Evolutionary conservation across 1,140 invertebrate species (phyloP).

Genomic region (Mylabris phalerata): DNA sequence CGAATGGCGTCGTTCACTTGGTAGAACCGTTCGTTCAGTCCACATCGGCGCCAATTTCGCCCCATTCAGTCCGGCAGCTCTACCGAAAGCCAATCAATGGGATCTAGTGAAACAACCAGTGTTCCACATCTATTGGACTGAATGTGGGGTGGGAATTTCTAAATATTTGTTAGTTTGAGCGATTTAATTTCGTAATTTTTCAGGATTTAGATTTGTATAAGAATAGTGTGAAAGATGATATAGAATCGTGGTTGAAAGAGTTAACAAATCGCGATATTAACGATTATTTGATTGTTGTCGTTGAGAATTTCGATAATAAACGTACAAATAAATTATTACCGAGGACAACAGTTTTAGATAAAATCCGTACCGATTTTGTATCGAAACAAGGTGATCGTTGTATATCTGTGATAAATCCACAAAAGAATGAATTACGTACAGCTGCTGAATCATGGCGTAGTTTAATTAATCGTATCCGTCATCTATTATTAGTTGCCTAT

Average conservation of each 20-base stretch:
- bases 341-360: conserved; percentile 88
- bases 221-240: conserved; percentile 74
- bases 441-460: conserved; percentile 79
- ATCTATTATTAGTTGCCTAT: conserved; percentile 80
- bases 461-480: conserved; percentile 72
- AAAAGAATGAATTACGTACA: conserved; percentile 79
- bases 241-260: conserved; percentile 78
- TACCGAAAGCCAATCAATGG: conserved; percentile 60
- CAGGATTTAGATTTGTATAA: conserved; percentile 92
- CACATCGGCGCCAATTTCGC: conserved; percentile 79
- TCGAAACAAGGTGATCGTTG: conserved; percentile 86
- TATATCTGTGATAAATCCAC: conserved; percentile 83
- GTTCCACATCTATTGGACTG: conserved; percentile 92
- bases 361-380: conserved; percentile 90
- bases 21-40: conserved; percentile 73
- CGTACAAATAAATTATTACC: conserved; percentile 88
- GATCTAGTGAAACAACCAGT: conserved; percentile 79
- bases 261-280: conserved; percentile 66
- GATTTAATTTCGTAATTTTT: conserved; percentile 32
- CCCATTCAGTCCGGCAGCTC: conserved; percentile 64
- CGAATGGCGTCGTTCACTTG: conserved; percentile 84
- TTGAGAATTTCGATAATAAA: conserved; percentile 86
- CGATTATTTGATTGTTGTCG: conserved; percentile 92
- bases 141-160: conserved; percentile 69
- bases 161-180: not conserved